Evolutionary conservation across 2,113 vertebrate species (phyloP).

Genomic region (Salvelinus namaycush): DNA sequence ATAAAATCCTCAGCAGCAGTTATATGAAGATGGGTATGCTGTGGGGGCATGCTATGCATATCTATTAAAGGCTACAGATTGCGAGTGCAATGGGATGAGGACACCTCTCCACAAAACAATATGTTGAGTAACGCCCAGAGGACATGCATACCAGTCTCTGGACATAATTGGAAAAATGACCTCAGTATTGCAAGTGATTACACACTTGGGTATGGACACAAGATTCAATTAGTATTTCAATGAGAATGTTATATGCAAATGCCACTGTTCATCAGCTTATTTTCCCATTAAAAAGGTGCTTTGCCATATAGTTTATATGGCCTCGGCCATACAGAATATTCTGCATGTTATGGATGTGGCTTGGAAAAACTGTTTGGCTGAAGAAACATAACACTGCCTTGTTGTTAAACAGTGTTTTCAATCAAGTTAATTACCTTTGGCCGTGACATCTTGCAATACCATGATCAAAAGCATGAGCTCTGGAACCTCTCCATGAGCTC

Average conservation of each 20-base stretch:
- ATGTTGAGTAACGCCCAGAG: constrained; percentile 45
- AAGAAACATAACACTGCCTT: not conserved
- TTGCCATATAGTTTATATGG: too few relatives aligned
- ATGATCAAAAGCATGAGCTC: constrained; percentile 35
- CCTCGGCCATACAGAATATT: too few relatives aligned
- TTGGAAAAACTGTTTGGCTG: too few relatives aligned
- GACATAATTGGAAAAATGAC: not conserved
- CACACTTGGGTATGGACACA: not conserved
- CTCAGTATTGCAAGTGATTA: constrained; percentile 20
- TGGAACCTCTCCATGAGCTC: too few relatives aligned
- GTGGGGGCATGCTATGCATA: constrained; percentile 51
- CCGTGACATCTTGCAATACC: constrained; percentile 10
- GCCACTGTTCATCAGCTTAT: too few relatives aligned
- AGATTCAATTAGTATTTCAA: not conserved
- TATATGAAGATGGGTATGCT: constrained; percentile 49
- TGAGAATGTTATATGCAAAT: too few relatives aligned
- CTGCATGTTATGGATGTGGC: too few relatives aligned
- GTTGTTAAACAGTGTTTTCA: constrained; percentile 29
- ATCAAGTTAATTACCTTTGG: constrained; percentile 9
- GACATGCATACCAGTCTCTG: constrained; percentile 23
- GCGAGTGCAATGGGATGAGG: constrained; percentile 47
- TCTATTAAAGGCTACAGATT: constrained; percentile 54
- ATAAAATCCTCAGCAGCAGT: constrained; percentile 53
- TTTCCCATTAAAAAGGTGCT: too few relatives aligned
- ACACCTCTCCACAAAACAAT: constrained; percentile 42